Base-by-base conservation (phyloP, 1,140 invertebrate species). In the Spodoptera frugiperda region DNA sequence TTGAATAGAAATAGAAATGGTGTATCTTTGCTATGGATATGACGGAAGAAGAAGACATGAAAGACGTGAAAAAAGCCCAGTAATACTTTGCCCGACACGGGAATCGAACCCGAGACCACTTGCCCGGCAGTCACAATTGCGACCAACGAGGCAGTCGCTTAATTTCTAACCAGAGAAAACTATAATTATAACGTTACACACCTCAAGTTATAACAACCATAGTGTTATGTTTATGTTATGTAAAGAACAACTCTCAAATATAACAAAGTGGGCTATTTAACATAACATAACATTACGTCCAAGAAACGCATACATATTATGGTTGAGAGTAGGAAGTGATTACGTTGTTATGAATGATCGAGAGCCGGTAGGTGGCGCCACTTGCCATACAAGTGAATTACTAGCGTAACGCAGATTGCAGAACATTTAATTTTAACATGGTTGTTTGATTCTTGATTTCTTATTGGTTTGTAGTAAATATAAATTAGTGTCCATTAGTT, bases 251-350 rank as follows among this genome's bases (percentile, higher is more conserved):
- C 30, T 61, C 57, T 61, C 17, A 33, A 61, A 61, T 61, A 33
- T 14, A 30, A 30, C 33, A 39, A 39, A 61, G 30, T 61, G 15
- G 57, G 25, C 57, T 39, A n/a, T 33, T 39, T 59, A n/a, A n/a
- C n/a, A n/a, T 25, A 25, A 25, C 25, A 25, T 61, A 61, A 61
- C 8, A 65, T 65, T 65, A 65, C 61, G 39, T 65, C 11, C 21
- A 46, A 21, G 61, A 65, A 65, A 65, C 46, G 61, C 61, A 48
- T 48, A 48, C 61, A 48, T 48, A 48, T 21, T 48, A 65, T 21
- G 5, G 39, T 65, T 65, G 61, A 65, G 61, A 65, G 61, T 17
- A 48, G 61, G 61, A 65, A 65, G 39, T 17, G 15, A 48, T 65
- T 48, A 65, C 21, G 61, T 65, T 65, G 39, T 46, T 46, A 46